These are phyloP conservation scores for Salminus brasiliensis DNA, from an alignment of 2,113 vertebrate genomes.

Conservation along the genomic window DNA sequence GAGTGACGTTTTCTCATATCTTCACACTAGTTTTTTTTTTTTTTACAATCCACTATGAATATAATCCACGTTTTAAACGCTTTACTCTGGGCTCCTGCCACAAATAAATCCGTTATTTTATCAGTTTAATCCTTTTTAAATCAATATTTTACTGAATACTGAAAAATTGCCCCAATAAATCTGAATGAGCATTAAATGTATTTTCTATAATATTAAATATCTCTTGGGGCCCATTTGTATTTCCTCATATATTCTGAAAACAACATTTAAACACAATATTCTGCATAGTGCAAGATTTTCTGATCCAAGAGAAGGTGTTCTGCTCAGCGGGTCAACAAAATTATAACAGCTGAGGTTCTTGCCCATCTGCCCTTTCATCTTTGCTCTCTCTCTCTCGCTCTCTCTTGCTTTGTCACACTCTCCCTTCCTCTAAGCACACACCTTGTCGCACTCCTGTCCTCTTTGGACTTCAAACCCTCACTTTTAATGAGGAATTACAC, in stretches of 20 bases:
- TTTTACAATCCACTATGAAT: no score
- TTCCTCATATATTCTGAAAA: not conserved
- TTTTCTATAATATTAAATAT: no score
- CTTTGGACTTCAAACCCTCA: constrained; percentile 73
- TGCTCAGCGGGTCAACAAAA: not conserved
- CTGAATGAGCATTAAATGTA: not conserved
- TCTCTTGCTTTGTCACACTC: constrained; percentile 9
- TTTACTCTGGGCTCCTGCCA: no score
- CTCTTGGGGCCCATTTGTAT: no score
- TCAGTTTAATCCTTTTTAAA: no score
- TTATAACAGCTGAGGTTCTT: constrained; percentile 1
- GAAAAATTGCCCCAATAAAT: no score
- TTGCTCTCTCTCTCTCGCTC: constrained; percentile 40
- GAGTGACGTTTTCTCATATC: not conserved
- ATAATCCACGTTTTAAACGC: no score
- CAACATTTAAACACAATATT: not conserved
- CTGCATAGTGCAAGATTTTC: not conserved
- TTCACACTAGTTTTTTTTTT: not conserved
- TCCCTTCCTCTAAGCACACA: constrained; percentile 23
- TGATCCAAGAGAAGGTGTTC: not conserved
- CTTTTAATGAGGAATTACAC: constrained; percentile 57
- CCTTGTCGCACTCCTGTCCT: constrained; percentile 30
- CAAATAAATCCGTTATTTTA: no score
- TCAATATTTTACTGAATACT: no score
- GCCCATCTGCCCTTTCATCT: constrained; percentile 47